Base-by-base conservation (phyloP, 2,888 invertebrate genomes). In the Shargacucullia verbasci region DNA sequence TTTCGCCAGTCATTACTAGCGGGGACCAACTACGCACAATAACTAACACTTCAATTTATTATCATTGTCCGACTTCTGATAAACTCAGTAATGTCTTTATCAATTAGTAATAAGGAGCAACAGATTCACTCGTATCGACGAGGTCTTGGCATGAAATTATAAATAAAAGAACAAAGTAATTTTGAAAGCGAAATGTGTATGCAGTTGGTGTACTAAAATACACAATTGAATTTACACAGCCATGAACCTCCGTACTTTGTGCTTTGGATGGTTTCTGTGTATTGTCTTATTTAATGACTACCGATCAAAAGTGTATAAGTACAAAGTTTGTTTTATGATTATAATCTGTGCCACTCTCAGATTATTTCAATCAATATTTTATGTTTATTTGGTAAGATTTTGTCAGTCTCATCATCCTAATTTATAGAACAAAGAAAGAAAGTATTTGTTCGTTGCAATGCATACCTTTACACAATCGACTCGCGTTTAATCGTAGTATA, bases 1-100 rank as follows among this genome's bases (percentile, higher is more conserved):
- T 91, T 92, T 84, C 58, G 85, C 82, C 71, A 78, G 81, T 84
- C 86, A 87, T 87, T 88, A 88, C 82, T 73, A 70, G 72, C 57
- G 47, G 59, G 57, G 50, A 58, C 56, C 60, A 58, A 72, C 74
- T 73, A 69, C 62, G 59, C 60, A 74, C 41, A 65, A 53, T 20
- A 60, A 59, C 44, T 50, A 59, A 59, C 53, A 25, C 13, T 34
- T 53, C 35, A 47, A 59, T 57, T 44, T 64, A 73, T 68, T 62
- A 59, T 35, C 40, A 55, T 47, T 37, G 60, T 60, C 52, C 49
- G 47, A 34, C 41, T 40, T 45, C 50, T 59, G 65, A 73, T 70
- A 70, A 65, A 65, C 34, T 34, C 15, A 39, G 35, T 73, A 50
- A 57, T 47, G 48, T 39, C 49, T 70, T 70, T 65, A 62, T 70